These are phyloP conservation scores for Trogon melanurus DNA, from an alignment of 2,113 vertebrate species.

Conservation along the genomic window DNA sequence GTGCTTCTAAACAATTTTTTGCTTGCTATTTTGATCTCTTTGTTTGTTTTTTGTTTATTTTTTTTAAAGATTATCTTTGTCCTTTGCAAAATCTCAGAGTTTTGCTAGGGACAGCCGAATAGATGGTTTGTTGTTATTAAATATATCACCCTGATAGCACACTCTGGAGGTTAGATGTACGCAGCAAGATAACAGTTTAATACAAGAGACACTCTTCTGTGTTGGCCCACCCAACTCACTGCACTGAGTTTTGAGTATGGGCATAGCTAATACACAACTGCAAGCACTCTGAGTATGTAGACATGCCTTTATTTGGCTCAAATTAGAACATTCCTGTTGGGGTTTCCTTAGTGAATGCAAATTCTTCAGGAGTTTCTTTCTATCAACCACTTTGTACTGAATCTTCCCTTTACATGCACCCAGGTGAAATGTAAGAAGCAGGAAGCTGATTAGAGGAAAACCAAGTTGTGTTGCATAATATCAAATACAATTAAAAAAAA, in stretches of 20 bases:
- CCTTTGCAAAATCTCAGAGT: not conserved
- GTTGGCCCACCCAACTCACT: not conserved
- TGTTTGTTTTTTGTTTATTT: not conserved
- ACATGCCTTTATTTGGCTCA: not conserved
- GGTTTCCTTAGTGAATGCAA: not conserved
- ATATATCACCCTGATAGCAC: not conserved
- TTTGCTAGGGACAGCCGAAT: not conserved
- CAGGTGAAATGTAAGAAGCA: not conserved
- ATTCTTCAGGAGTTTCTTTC: not conserved
- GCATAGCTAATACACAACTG: not conserved
- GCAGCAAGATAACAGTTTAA: not conserved
- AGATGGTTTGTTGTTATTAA: not conserved
- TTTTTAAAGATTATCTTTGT: not conserved
- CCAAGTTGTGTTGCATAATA: not conserved
- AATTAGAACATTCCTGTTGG: not conserved
- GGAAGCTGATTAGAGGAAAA: not conserved
- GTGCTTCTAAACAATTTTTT: not conserved
- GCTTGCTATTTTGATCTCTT: not conserved
- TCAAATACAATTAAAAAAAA: not conserved
- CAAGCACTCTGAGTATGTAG: not conserved
- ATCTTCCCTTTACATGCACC: not conserved
- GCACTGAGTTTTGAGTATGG: not conserved
- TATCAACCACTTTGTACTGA: not conserved
- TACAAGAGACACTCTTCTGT: not conserved
- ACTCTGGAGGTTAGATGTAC: not conserved